These are phyloP conservation scores for Pristionchus entomophagus DNA, from an alignment of 2,888 invertebrate species.

Conservation along the genomic window DNA sequence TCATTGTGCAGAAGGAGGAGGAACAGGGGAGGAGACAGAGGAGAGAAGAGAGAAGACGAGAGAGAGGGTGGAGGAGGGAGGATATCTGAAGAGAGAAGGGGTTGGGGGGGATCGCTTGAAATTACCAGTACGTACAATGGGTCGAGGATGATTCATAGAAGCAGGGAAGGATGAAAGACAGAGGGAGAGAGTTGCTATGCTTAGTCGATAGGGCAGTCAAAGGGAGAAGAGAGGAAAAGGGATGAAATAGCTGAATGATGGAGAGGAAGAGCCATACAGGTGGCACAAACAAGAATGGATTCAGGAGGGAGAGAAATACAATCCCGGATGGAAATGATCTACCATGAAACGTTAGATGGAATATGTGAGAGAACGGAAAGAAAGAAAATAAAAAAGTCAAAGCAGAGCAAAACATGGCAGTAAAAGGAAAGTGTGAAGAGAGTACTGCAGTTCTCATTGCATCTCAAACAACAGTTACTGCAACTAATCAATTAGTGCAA, in stretches of 20 bases:
- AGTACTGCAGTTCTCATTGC: not conserved
- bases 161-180: not conserved
- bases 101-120: not conserved
- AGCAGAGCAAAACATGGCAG: not conserved
- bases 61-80: constrained; percentile 29
- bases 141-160: constrained; percentile 5
- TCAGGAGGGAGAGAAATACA: not conserved
- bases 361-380: not conserved
- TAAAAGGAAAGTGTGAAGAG: not conserved
- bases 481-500: no score
- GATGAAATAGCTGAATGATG: not conserved
- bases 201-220: constrained; percentile 2
- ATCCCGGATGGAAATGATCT: not conserved
- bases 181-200: not conserved
- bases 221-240: not conserved
- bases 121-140: not conserved
- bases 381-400: no score
- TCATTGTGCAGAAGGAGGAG: constrained; percentile 31
- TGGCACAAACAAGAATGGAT: constrained; percentile 5
- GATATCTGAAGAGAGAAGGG: not conserved
- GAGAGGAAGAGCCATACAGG: not conserved
- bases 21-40: constrained; percentile 23
- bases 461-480: not conserved
- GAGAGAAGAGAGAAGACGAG: constrained; percentile 2
- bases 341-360: not conserved